Evolutionary conservation across 1,140 invertebrate species (phyloP).

Genomic region (Augochlora pura): DNA sequence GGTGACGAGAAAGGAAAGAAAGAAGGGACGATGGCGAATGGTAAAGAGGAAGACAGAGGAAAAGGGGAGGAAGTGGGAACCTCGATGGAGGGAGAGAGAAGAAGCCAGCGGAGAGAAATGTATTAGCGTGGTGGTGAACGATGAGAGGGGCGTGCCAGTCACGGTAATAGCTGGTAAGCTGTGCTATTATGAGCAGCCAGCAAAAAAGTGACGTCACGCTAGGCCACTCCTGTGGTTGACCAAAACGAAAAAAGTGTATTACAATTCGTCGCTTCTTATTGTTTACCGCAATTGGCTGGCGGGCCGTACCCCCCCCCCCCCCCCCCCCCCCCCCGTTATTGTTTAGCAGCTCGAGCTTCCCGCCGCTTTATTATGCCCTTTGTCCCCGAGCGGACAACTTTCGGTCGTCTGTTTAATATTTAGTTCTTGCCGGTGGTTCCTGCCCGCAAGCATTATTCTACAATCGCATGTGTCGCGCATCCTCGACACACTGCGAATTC

Average conservation of each 20-base stretch:
- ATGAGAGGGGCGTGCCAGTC: conserved; percentile 70
- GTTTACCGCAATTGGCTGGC: conserved; percentile 60
- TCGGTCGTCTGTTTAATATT: conserved; percentile 61
- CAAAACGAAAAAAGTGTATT: conserved; percentile 45
- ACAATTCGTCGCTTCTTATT: conserved; percentile 60
- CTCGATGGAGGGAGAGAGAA: not conserved
- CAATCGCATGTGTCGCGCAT: no score
- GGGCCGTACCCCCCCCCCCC: not conserved
- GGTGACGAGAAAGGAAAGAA: not conserved
- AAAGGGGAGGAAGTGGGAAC: not conserved
- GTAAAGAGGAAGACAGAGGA: not conserved
- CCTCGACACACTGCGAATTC: no score
- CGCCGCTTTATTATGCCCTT: conserved; percentile 54
- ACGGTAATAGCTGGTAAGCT: conserved; percentile 72
- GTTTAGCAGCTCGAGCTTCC: conserved; percentile 48
- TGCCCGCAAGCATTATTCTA: not conserved
- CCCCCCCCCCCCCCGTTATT: conserved; percentile 19
- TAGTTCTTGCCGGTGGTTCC: conserved; percentile 35
- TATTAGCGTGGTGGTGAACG: conserved; percentile 64
- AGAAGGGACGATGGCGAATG: not conserved
- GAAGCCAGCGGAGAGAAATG: conserved; percentile 19
- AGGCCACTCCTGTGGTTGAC: conserved; percentile 58
- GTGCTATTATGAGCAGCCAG: conserved; percentile 65
- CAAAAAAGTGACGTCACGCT: conserved; percentile 64
- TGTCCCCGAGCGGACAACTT: conserved; percentile 32